A percentile compares a stretch with the other conserved stretches of the same genome.
These are phyloP conservation scores for Melanocharis versteri DNA, from an alignment of 2,113 vertebrate genomes.

Conservation along the genomic window DNA sequence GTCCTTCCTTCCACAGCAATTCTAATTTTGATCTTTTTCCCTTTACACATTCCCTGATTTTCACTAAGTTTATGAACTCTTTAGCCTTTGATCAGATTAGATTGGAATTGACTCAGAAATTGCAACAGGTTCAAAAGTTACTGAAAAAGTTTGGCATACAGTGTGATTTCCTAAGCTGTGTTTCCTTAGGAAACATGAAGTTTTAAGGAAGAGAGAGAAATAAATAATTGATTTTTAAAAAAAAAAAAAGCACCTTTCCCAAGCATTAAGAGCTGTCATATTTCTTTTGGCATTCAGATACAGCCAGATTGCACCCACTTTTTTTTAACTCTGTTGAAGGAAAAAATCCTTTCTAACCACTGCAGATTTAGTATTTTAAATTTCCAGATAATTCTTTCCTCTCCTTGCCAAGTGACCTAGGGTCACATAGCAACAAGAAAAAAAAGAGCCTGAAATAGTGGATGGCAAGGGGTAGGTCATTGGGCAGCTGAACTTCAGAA, in stretches of 20 bases:
- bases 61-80: background rate
- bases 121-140: background rate
- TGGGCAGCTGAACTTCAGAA: background rate
- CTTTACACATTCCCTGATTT: background rate
- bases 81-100: background rate
- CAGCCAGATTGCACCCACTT: constrained; percentile 2
- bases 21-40: background rate
- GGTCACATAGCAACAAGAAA: background rate
- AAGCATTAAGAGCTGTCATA: background rate
- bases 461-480: background rate
- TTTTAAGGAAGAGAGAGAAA: background rate
- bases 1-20: background rate
- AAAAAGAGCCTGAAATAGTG: background rate
- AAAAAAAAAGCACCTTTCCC: background rate
- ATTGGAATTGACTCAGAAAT: background rate
- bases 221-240: background rate
- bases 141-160: background rate
- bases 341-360: constrained; percentile 6
- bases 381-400: constrained; percentile 14
- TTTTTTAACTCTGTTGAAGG: background rate
- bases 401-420: background rate
- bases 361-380: constrained; percentile 28
- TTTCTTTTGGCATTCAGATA: constrained; percentile 44
- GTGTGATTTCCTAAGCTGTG: background rate
- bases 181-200: background rate